Conservation (phyloP, 2,888 invertebrate species). For the Rhabditoides inermis region DNA sequence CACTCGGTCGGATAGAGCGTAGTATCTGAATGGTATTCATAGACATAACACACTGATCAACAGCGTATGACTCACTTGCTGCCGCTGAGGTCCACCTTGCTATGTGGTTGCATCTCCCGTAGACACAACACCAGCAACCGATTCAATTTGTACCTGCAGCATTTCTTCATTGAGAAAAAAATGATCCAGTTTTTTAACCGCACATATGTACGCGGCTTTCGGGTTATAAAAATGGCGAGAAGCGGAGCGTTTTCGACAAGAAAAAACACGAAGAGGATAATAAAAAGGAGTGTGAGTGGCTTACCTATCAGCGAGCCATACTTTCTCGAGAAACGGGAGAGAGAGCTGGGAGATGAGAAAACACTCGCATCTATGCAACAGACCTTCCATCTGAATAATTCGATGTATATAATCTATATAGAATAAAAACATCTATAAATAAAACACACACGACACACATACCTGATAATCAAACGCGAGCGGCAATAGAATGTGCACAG, state of each 20-base stretch:
- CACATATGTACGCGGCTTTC: neutral
- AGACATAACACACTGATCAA: neutral
- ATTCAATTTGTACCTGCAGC: slow-evolving; percentile 44
- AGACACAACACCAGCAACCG: slow-evolving; percentile 47
- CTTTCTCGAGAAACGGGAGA: slow-evolving; percentile 50
- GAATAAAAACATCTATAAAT: neutral
- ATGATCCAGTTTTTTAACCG: neutral
- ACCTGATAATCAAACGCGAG: slow-evolving; percentile 52
- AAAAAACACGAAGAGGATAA: neutral
- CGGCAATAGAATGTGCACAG: slow-evolving; percentile 48
- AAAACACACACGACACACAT: too few species aligned
- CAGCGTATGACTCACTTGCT: slow-evolving; percentile 11
- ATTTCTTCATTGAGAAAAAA: neutral
- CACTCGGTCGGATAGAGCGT: slow-evolving; percentile 49
- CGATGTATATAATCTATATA: neutral
- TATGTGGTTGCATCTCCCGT: slow-evolving; percentile 45
- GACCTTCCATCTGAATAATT: slow-evolving; percentile 50
- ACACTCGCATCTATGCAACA: slow-evolving; percentile 51
- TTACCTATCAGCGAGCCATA: slow-evolving; percentile 50
- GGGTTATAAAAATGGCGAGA: neutral
- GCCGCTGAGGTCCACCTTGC: slow-evolving; percentile 49
- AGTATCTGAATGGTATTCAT: slow-evolving; percentile 26
- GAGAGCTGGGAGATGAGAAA: slow-evolving; percentile 47
- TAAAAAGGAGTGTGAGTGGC: neutral
- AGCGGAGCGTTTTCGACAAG: neutral